These are phyloP conservation scores for Apus apus DNA, from an alignment of 2,113 vertebrate genomes.

Conservation along the genomic window DNA sequence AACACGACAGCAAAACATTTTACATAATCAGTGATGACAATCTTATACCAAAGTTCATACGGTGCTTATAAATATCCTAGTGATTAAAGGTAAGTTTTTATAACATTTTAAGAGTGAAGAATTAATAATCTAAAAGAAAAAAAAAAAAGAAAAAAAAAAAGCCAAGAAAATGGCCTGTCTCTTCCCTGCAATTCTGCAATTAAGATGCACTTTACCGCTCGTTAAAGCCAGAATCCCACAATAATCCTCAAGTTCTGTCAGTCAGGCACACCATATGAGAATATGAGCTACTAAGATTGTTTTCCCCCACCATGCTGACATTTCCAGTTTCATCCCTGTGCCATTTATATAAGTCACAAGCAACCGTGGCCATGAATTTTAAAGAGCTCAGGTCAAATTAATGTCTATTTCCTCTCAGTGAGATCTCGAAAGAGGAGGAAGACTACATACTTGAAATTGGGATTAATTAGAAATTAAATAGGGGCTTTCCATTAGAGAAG, in stretches of 20 bases:
- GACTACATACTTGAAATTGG: background rate
- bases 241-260: constrained; percentile 50
- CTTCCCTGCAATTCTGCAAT: constrained; percentile 53
- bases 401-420: constrained; percentile 25
- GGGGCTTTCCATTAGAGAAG: background rate
- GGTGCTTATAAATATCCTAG: background rate
- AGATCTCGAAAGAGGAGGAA: constrained; percentile 12
- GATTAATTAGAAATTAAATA: background rate
- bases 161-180: background rate
- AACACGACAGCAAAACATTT: background rate
- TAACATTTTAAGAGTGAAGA: background rate
- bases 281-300: constrained; percentile 14
- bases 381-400: constrained; percentile 34
- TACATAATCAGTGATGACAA: background rate
- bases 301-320: constrained; percentile 58
- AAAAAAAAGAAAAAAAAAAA: background rate
- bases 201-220: constrained; percentile 49
- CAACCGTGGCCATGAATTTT: constrained; percentile 55
- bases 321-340: constrained; percentile 63
- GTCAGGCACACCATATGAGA: background rate
- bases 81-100: background rate
- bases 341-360: constrained; percentile 22
- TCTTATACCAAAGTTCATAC: background rate
- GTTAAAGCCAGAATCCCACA: constrained; percentile 58
- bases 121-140: background rate